A percentile compares a stretch with the other conserved stretches of the same genome.
Conservation (phyloP, 2,797 vertebrate species). For the Epinephelus awoara region DNA sequence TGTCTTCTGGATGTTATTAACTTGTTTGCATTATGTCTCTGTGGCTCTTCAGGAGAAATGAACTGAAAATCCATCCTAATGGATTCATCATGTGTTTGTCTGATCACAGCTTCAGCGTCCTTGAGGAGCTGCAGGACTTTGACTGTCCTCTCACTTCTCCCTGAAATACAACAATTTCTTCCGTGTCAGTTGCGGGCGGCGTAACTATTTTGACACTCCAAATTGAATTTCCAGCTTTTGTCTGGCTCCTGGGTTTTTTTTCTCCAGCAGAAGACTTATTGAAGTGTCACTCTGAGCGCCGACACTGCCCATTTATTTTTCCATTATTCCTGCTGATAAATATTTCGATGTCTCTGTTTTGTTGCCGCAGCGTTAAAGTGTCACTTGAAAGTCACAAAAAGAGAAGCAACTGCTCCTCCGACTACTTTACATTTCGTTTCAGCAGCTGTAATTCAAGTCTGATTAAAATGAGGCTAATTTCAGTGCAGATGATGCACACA, state of each 20-base stretch:
- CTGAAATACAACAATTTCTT: constrained; percentile 31
- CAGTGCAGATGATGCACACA: not conserved
- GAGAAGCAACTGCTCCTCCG: not conserved
- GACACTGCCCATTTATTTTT: constrained; percentile 43
- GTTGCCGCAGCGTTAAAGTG: not conserved
- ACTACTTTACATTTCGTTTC: not conserved
- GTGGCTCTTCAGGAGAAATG: not conserved
- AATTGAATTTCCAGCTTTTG: constrained; percentile 59
- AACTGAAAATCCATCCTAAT: not conserved
- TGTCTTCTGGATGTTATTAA: not conserved
- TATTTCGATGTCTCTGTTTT: constrained; percentile 49
- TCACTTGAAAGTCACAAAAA: constrained; percentile 44
- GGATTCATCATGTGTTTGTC: not conserved
- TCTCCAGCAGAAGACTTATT: constrained; percentile 43
- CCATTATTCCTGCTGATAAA: constrained; percentile 61
- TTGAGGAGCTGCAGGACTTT: constrained; percentile 22
- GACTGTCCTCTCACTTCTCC: constrained; percentile 5
- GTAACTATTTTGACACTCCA: constrained; percentile 46
- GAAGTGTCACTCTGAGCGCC: constrained; percentile 40
- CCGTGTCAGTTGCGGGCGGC: not conserved
- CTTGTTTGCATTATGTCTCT: not conserved
- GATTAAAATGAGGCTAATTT: constrained; percentile 9
- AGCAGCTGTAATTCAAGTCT: not conserved
- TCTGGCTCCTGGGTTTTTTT: constrained; percentile 19
- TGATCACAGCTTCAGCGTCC: not conserved